Evolutionary conservation across 2,113 vertebrate species (phyloP).

Genomic region (Ceyx melanurus): DNA sequence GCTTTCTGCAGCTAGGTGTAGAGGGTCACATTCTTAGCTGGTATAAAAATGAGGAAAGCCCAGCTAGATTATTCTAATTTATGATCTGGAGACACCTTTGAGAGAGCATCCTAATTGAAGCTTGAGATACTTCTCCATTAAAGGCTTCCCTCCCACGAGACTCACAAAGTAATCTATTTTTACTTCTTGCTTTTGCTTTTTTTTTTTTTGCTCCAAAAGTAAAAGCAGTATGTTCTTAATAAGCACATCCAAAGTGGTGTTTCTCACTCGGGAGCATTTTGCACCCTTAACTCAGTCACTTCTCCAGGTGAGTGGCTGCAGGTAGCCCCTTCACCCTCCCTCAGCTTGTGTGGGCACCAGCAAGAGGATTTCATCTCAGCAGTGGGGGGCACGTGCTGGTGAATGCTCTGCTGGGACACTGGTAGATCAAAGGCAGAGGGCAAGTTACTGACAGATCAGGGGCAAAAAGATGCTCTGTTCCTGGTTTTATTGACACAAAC

Average conservation of each 20-base stretch:
- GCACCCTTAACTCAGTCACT: background rate
- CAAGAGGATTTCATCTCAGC: background rate
- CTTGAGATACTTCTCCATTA: conserved; percentile 10
- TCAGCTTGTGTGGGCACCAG: background rate
- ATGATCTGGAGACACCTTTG: conserved; percentile 5
- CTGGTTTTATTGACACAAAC: background rate
- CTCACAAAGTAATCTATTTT: background rate
- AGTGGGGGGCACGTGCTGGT: background rate
- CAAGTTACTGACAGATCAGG: background rate
- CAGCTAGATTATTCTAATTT: conserved; percentile 15
- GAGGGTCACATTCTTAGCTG: conserved; percentile 2
- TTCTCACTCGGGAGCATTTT: background rate
- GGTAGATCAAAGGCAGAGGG: background rate
- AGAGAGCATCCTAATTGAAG: background rate
- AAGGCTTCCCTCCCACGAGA: background rate
- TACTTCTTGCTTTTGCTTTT: background rate
- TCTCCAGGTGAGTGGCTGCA: background rate
- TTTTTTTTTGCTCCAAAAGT: background rate
- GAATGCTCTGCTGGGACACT: background rate
- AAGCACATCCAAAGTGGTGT: background rate
- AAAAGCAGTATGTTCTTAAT: background rate
- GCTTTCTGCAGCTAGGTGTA: background rate
- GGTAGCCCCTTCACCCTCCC: background rate
- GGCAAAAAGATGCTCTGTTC: background rate
- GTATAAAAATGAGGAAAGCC: background rate